Evolutionary conservation across 1,140 invertebrate genomes (phyloP), one percentile per base, ranked within the genome.

Genomic region (Limonius californicus): DNA sequence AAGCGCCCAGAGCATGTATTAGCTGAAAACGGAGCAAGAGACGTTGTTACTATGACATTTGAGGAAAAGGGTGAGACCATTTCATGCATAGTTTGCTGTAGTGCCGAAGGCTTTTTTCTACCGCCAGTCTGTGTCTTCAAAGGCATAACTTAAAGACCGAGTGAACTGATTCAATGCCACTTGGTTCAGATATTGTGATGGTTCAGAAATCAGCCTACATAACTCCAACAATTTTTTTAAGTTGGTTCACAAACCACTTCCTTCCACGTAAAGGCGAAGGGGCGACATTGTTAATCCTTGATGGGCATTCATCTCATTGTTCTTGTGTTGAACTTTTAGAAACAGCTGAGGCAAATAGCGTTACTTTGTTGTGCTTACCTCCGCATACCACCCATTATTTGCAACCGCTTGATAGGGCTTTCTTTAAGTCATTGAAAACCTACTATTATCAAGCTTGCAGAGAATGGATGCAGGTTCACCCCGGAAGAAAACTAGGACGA

Each of bases 41-140:
- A 18, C 62, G 62, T 67, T n/a, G 57, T 68, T n/a, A 54, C 55
- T 16, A 42, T 69, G 35, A 68, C 66, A 21, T 57, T 63, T 20
- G 58, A 54, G 42, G 59, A 71, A 56, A 69, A 66, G 39, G 66
- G 65, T 21, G 66, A 70, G 59, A 67, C 59, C 16, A 55, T 68
- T 18, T 54, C 65, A n/a, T 42, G 66, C 11, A 61, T 68, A 23
- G 59, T 62, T 9, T 72, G 63, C 59, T 66, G 65, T 35, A 71
- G 64, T 62, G 64, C 60, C 30, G 64, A 64, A 56, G 43, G 67
- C 4, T 57, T 43, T 50, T 70, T 68, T 50, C 58, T 63, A 55
- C 68, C 64, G 19, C 66, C 61, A 14, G 56, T 55, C 39, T 67
- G 47, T 30, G 61, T 63, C 50, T 53, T 65, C 14, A 68, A 64